Conservation (phyloP, 2,797 vertebrate genomes). For the Bovichtus diacanthus region DNA sequence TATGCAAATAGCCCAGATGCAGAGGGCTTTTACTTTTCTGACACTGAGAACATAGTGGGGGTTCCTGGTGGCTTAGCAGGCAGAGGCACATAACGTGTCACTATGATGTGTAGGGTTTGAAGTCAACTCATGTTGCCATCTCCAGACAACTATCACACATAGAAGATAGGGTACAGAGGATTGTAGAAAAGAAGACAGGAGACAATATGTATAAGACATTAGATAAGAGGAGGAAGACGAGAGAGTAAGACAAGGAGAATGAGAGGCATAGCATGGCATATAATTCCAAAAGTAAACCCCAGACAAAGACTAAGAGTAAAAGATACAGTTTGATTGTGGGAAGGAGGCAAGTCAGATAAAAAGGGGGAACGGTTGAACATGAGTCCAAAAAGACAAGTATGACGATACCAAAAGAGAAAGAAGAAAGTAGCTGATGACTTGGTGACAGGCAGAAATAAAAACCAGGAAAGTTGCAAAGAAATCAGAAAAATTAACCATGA, state of each 20-base stretch:
- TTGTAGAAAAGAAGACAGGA: slow-evolving; percentile 7
- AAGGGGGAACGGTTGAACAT: slow-evolving; percentile 1
- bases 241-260: slow-evolving; percentile 31
- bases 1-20: slow-evolving; percentile 82
- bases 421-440: slow-evolving; percentile 3
- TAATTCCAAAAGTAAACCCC: slow-evolving; percentile 66
- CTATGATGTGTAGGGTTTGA: slow-evolving; percentile 59
- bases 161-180: slow-evolving; percentile 3
- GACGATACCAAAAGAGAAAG: neutral
- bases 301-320: slow-evolving; percentile 27
- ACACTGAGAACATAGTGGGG: slow-evolving; percentile 46
- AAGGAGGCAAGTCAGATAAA: slow-evolving; percentile 23
- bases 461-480: neutral
- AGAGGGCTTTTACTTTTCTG: slow-evolving; percentile 65
- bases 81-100: slow-evolving; percentile 42
- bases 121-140: slow-evolving; percentile 48
- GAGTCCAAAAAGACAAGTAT: slow-evolving; percentile 3
- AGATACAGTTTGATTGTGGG: slow-evolving; percentile 28
- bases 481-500: neutral
- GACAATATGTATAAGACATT: slow-evolving; percentile 27
- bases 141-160: slow-evolving; percentile 41
- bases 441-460: neutral
- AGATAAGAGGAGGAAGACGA: slow-evolving; percentile 26
- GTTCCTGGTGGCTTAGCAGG: slow-evolving; percentile 55
- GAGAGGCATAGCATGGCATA: slow-evolving; percentile 22